A percentile compares a stretch with the other conserved stretches of the same genome.
Evolutionary conservation across 1,140 invertebrate genomes (phyloP).

Genomic region (Bombus turneri): DNA sequence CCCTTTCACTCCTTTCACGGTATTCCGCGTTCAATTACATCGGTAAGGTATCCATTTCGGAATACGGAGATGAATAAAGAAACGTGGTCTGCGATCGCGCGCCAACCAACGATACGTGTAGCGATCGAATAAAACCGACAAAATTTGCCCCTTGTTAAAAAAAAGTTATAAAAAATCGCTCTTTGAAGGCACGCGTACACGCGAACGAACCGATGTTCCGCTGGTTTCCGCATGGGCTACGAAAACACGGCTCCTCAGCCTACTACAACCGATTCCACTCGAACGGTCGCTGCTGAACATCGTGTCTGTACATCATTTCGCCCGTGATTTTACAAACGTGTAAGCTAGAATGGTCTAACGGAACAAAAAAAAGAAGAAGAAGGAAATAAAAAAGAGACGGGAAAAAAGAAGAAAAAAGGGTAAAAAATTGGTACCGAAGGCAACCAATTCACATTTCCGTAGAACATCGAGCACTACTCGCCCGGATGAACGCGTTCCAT

Average conservation of each 20-base stretch:
- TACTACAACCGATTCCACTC: conserved; percentile 62
- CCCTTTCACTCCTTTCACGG: neutral
- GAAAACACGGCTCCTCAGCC: conserved; percentile 61
- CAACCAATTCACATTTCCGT: conserved; percentile 44
- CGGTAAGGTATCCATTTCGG: conserved; percentile 10
- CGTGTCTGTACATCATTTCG: conserved; percentile 61
- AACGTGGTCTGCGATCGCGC: conserved; percentile 1
- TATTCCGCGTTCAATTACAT: neutral
- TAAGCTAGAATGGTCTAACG: conserved; percentile 57
- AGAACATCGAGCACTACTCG: conserved; percentile 48
- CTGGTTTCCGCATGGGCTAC: conserved; percentile 59
- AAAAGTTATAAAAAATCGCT: conserved; percentile 21
- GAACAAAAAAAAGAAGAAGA: conserved; percentile 1
- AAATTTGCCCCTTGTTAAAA: neutral
- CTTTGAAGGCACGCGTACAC: conserved; percentile 40
- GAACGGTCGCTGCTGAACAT: conserved; percentile 53
- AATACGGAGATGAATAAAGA: neutral
- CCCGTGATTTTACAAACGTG: conserved; percentile 61
- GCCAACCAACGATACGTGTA: neutral
- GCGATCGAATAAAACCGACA: conserved; percentile 13
- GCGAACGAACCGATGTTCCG: conserved; percentile 33
- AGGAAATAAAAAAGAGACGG: neutral
- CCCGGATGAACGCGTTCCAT: conserved; percentile 46
- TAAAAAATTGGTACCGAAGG: neutral
- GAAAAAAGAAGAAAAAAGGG: conserved; percentile 25